Evolutionary conservation across 1,140 invertebrate species (phyloP), one percentile per base, ranked within the genome.

Genomic region (Bombus cullumanus): DNA sequence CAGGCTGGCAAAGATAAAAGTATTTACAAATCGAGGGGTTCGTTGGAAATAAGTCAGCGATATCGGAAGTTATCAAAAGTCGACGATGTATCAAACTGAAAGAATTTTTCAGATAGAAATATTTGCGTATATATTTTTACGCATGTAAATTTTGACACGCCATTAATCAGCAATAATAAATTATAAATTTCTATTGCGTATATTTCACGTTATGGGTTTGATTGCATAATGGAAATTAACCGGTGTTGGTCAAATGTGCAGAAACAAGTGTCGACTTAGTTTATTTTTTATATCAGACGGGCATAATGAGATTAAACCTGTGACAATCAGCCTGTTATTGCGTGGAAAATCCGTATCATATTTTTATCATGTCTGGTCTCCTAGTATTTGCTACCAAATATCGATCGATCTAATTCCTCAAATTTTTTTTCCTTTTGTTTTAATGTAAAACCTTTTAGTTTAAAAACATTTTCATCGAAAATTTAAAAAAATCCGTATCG

Each of bases 251-350:
- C n/a, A 31, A 43, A 74, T 31, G 18, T 10, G 34, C 13, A 25
- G n/a, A 22, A 18, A 13, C 39, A 66, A 68, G 37, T 9, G 1
- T 41, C 2, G 28, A 25, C 41, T 75, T 47, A 0, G 22, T 75
- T 47, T 57, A 6, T 12, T 57, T 75, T 75, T 57, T 15, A 34
- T 57, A 37, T 10, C 25, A 76, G 31, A 76, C 34, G 37, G 25
- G 1, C 6, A 57, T 57, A 76, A 76, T 37, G 37, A 76, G 74
- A 57, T 76, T 76, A 76, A 57, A n/a, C 10, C 13, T 57, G 43
- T 57, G 31, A 57, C 74, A 57, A 76, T 76, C 47, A 59, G 25
- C 5, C 34, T 59, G 74, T 34, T 57, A 28, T 57, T 72, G 37
- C 28, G 12, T 41, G 25, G 39, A 37, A 37, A 75, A 57, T 75